Conservation (phyloP, 1,140 invertebrate species). For the Zaprionus taronus region DNA sequence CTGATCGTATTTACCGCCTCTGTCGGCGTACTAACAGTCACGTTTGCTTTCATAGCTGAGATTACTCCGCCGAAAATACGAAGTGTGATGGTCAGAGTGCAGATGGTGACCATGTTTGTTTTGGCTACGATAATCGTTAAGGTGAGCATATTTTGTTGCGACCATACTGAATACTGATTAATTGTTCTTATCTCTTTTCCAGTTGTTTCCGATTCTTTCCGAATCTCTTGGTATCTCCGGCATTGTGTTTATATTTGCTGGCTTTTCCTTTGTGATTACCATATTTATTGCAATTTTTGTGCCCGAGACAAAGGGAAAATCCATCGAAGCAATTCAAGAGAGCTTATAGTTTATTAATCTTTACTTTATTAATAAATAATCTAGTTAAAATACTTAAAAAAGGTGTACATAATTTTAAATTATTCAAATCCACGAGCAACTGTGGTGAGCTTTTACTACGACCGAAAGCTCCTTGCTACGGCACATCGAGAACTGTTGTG, state of each 20-base stretch:
- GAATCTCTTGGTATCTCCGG: constrained; percentile 5
- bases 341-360: constrained; percentile 6
- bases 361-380: not conserved
- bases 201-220: constrained; percentile 13
- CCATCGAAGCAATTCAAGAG: constrained; percentile 87
- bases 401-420: not conserved
- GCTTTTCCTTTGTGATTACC: constrained; percentile 6
- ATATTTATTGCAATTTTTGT: constrained; percentile 44
- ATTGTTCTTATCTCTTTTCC: not conserved
- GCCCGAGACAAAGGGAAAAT: constrained; percentile 90
- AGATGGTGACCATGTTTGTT: not conserved
- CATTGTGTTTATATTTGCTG: constrained; percentile 5
- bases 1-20: constrained; percentile 44
- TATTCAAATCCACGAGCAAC: not conserved
- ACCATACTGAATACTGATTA: not conserved
- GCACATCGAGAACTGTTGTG: not conserved
- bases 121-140: constrained; percentile 3
- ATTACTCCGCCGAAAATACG: constrained; percentile 16
- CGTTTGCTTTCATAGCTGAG: constrained; percentile 9
- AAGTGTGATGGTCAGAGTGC: constrained; percentile 1
- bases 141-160: not conserved
- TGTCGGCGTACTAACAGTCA: constrained; percentile 38
- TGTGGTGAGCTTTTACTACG: not conserved
- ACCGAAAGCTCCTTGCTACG: not conserved
- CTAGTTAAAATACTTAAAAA: not conserved